Evolutionary conservation across 2,113 vertebrate species (phyloP).

Genomic region (Geococcyx californianus): DNA sequence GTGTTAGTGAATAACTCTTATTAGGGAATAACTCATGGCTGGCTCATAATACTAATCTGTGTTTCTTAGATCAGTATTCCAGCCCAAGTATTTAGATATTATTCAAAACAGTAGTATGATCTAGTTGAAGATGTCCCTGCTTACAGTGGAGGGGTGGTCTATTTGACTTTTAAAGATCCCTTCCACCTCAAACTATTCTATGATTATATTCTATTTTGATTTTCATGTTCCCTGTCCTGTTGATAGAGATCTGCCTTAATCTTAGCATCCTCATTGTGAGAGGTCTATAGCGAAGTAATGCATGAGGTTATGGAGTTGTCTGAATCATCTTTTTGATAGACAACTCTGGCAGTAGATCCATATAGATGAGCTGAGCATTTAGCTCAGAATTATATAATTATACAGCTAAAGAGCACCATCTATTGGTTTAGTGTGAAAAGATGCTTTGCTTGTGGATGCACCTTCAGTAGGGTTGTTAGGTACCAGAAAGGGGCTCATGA

Average conservation of each 20-base stretch:
- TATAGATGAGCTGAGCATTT: neutral
- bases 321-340: neutral
- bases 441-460: neutral
- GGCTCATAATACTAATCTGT: neutral
- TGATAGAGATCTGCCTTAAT: neutral
- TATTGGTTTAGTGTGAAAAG: conserved; percentile 8
- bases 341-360: neutral
- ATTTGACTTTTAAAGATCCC: no score
- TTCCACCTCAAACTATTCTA: no score
- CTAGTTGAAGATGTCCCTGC: no score
- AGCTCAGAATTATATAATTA: neutral
- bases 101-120: neutral
- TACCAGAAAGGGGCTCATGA: neutral
- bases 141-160: no score
- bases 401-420: conserved; percentile 59
- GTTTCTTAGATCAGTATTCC: neutral
- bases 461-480: neutral
- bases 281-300: neutral
- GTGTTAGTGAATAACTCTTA: neutral
- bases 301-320: neutral
- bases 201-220: neutral
- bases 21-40: neutral
- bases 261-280: neutral
- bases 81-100: neutral
- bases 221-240: neutral